These are phyloP conservation scores for Takifugu rubripes DNA, from an alignment of 2,797 vertebrate species.

Conservation along the genomic window DNA sequence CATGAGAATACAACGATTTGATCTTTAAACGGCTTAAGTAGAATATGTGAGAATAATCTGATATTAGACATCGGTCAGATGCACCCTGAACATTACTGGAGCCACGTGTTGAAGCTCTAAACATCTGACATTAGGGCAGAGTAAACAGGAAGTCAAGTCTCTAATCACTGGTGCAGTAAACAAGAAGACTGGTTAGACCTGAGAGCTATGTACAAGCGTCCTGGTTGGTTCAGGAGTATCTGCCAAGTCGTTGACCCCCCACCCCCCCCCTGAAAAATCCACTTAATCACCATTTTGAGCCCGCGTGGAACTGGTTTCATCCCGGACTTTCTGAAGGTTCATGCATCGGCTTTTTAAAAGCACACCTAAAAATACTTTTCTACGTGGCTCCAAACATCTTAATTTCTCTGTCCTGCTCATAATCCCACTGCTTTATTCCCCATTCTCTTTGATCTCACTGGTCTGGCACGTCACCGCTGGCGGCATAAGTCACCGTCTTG, in stretches of 20 bases:
- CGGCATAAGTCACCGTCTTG: slow-evolving; percentile 7
- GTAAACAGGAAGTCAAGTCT: too few relatives aligned
- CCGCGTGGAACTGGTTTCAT: slow-evolving; percentile 32
- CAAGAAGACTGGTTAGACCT: too few relatives aligned
- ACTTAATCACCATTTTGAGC: slow-evolving; percentile 41
- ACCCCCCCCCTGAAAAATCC: slow-evolving; percentile 50
- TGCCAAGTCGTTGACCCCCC: slow-evolving; percentile 34
- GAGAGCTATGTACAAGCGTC: slow-evolving; percentile 1
- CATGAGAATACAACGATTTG: neutral
- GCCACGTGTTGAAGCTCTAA: too few relatives aligned
- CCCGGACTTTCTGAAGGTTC: slow-evolving; percentile 28
- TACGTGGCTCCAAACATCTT: slow-evolving; percentile 40
- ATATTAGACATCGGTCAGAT: too few relatives aligned
- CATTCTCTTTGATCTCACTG: slow-evolving; percentile 39
- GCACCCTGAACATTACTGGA: too few relatives aligned
- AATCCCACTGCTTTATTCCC: slow-evolving; percentile 57
- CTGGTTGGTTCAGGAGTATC: slow-evolving; percentile 33
- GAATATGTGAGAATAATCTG: too few relatives aligned
- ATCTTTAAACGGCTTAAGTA: neutral
- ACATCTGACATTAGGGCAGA: too few relatives aligned
- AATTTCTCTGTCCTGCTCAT: slow-evolving; percentile 50
- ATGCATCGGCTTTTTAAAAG: slow-evolving; percentile 20
- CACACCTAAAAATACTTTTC: slow-evolving; percentile 18
- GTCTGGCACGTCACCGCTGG: slow-evolving; percentile 27
- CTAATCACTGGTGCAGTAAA: too few relatives aligned